Evolutionary conservation across 2,797 vertebrate species (phyloP).

Genomic region (Dicrostonyx torquatus): DNA sequence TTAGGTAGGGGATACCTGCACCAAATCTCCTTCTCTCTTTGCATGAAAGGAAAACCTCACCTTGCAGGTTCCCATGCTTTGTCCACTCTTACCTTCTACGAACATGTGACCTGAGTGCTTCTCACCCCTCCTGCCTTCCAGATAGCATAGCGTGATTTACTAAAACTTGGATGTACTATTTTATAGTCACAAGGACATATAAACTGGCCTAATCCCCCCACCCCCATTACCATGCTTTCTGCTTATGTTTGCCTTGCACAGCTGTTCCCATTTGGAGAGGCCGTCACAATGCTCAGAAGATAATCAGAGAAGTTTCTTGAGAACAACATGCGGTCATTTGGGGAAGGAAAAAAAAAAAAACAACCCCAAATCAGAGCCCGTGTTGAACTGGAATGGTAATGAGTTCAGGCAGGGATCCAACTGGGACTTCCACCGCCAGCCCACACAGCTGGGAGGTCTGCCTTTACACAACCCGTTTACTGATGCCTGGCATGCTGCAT

Average conservation of each 20-base stretch:
- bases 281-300: slow-evolving; percentile 54
- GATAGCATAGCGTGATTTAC: background rate
- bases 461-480: slow-evolving; percentile 63
- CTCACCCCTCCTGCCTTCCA: background rate
- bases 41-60: background rate
- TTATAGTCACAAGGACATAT: slow-evolving; percentile 4
- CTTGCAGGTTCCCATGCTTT: background rate
- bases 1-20: background rate
- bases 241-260: slow-evolving; percentile 58
- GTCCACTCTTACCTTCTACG: background rate
- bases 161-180: background rate
- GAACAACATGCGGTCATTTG: slow-evolving; percentile 39
- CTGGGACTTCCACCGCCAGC: background rate
- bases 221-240: slow-evolving; percentile 53
- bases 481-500: slow-evolving; percentile 33
- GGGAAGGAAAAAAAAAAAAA: background rate
- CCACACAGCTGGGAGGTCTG: slow-evolving; percentile 56
- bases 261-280: slow-evolving; percentile 68
- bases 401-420: slow-evolving; percentile 34
- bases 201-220: slow-evolving; percentile 31
- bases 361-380: background rate
- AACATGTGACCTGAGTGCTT: background rate
- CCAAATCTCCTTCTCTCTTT: background rate
- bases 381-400: slow-evolving; percentile 41
- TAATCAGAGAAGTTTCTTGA: slow-evolving; percentile 71